These are phyloP conservation scores for Protula sp. DNA, from an alignment of 2,888 invertebrate genomes.

Conservation along the genomic window DNA sequence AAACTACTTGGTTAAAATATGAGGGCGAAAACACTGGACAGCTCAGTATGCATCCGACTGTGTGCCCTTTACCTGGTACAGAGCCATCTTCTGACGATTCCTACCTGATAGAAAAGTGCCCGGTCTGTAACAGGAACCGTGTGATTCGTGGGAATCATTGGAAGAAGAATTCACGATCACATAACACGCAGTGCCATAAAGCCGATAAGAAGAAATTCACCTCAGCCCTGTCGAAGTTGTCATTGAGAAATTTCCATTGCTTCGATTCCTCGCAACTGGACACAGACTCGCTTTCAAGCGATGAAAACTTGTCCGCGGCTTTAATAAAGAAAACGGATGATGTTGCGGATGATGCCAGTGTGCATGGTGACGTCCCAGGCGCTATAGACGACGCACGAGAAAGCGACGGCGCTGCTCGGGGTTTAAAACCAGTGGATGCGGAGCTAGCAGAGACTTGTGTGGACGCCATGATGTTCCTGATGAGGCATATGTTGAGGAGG, in stretches of 20 bases:
- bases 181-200: too few relatives aligned
- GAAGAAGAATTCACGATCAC: too few relatives aligned
- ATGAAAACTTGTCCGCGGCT: background rate
- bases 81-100: background rate
- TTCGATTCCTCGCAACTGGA: slow-evolving; percentile 6
- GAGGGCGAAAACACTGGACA: slow-evolving; percentile 13
- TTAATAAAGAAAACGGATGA: too few relatives aligned
- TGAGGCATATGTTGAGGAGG: slow-evolving; percentile 11
- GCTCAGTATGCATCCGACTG: slow-evolving; percentile 18
- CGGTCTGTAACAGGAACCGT: slow-evolving; percentile 6
- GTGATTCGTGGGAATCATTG: background rate
- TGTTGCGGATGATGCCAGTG: background rate
- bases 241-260: slow-evolving; percentile 7
- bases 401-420: background rate
- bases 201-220: slow-evolving; percentile 1
- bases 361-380: background rate
- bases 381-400: background rate
- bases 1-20: slow-evolving; percentile 17
- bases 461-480: slow-evolving; percentile 7
- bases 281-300: background rate
- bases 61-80: background rate
- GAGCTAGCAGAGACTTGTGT: background rate
- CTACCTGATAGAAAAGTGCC: slow-evolving; percentile 1
- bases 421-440: background rate
- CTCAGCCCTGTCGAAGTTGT: slow-evolving; percentile 9